Evolutionary conservation across 2,113 vertebrate species (phyloP).

Genomic region (Steatornis caripensis): DNA sequence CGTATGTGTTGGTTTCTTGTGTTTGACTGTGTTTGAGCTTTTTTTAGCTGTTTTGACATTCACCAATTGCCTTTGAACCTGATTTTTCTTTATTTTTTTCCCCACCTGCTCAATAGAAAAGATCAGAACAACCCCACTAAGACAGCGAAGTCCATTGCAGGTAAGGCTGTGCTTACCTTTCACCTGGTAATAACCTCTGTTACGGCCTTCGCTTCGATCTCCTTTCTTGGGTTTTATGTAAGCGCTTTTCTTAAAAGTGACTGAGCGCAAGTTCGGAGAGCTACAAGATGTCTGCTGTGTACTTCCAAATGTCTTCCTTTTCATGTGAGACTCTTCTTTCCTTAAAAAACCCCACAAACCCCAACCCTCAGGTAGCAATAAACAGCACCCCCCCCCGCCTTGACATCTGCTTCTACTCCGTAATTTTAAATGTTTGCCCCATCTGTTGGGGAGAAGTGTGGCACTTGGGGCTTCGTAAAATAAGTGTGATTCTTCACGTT

Average conservation of each 20-base stretch:
- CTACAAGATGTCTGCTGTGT: rapidly evolving
- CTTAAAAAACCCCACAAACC: background rate
- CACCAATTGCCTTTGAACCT: background rate
- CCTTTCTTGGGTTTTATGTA: rapidly evolving
- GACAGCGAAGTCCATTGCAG: background rate
- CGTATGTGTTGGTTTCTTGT: background rate
- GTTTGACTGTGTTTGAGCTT: background rate
- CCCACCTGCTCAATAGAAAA: slow-evolving; percentile 37
- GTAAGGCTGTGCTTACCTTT: slow-evolving; percentile 6
- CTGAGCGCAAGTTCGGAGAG: background rate
- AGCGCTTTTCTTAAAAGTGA: background rate
- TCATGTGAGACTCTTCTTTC: rapidly evolving
- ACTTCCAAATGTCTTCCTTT: background rate
- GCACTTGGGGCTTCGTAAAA: background rate
- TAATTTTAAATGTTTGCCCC: background rate
- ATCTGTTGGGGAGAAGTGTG: background rate
- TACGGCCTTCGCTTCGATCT: too few relatives aligned
- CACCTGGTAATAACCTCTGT: background rate
- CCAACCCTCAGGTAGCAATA: background rate
- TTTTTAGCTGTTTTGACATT: background rate
- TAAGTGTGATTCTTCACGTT: background rate
- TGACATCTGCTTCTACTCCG: background rate
- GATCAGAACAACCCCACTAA: background rate
- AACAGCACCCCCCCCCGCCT: too few relatives aligned
- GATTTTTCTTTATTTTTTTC: background rate